These are phyloP conservation scores for Clanis bilineata DNA, from an alignment of 2,888 invertebrate species.

Conservation along the genomic window DNA sequence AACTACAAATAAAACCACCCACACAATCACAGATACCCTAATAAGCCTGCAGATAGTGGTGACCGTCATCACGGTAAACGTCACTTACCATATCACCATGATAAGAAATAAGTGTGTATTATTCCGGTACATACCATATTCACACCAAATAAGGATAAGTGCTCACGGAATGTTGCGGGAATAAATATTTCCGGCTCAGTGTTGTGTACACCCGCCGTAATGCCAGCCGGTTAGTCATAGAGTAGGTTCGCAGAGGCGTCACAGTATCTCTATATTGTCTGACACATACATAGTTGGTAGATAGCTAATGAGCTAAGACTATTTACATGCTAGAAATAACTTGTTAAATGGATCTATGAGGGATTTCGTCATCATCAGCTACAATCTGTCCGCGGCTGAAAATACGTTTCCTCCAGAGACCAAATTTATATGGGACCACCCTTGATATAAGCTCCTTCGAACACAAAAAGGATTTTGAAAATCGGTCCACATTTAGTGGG, in stretches of 20 bases:
- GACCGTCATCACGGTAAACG: not conserved
- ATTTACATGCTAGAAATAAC: not conserved
- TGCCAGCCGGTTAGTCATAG: not conserved
- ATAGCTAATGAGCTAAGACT: no score
- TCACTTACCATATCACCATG: not conserved
- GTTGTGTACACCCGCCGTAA: slow-evolving; percentile 15
- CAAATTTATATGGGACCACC: no score
- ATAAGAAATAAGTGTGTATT: slow-evolving; percentile 5
- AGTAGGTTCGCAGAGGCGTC: not conserved
- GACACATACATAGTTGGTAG: no score
- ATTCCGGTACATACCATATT: slow-evolving; percentile 8
- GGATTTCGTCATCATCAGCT: no score
- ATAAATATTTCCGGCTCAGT: slow-evolving; percentile 19
- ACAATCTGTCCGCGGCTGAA: no score
- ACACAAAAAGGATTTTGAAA: no score
- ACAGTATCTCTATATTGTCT: not conserved
- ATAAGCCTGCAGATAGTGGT: not conserved
- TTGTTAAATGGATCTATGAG: no score
- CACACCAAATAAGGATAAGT: slow-evolving; percentile 18
- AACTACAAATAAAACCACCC: not conserved
- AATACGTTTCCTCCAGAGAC: not conserved
- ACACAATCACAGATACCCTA: not conserved
- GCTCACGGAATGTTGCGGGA: slow-evolving; percentile 11
- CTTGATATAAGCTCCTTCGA: no score
- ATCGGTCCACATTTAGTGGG: no score